Evolutionary conservation across 2,888 invertebrate genomes (phyloP).

Genomic region (Limnephilus rhombicus): DNA sequence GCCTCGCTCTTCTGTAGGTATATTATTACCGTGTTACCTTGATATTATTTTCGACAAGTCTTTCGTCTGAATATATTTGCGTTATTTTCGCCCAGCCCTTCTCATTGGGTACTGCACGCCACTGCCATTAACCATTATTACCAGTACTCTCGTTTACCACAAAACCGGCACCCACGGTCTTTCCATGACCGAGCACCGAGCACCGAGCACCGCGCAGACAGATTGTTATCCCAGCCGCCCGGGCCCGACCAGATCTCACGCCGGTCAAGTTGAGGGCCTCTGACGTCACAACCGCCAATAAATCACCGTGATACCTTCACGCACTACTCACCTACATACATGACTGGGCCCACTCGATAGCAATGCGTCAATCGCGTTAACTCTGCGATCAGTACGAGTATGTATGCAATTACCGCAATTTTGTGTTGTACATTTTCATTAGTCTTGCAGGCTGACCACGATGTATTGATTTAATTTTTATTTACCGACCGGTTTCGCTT

Average conservation of each 20-base stretch:
- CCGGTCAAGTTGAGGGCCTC: neutral
- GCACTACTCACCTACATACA: slow-evolving; percentile 1
- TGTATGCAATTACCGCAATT: neutral
- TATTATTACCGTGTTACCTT: neutral
- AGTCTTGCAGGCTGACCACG: neutral
- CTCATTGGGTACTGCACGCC: neutral
- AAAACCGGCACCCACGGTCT: slow-evolving; percentile 9
- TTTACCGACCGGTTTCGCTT: too few species aligned
- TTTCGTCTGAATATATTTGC: neutral
- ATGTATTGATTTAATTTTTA: too few species aligned
- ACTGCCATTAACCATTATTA: neutral
- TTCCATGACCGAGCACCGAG: slow-evolving; percentile 21
- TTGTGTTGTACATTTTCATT: neutral
- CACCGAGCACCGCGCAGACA: neutral
- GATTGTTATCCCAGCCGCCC: slow-evolving; percentile 32
- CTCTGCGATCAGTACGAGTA: neutral
- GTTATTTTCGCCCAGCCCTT: neutral
- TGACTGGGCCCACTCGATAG: neutral
- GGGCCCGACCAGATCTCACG: slow-evolving; percentile 30
- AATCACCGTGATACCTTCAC: neutral
- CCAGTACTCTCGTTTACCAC: neutral
- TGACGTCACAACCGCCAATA: slow-evolving; percentile 42
- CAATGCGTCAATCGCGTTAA: neutral
- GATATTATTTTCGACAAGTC: too few species aligned
- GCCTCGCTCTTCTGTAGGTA: neutral